These are phyloP conservation scores for Megaleporinus macrocephalus DNA, from an alignment of 2,113 vertebrate species.

Conservation along the genomic window DNA sequence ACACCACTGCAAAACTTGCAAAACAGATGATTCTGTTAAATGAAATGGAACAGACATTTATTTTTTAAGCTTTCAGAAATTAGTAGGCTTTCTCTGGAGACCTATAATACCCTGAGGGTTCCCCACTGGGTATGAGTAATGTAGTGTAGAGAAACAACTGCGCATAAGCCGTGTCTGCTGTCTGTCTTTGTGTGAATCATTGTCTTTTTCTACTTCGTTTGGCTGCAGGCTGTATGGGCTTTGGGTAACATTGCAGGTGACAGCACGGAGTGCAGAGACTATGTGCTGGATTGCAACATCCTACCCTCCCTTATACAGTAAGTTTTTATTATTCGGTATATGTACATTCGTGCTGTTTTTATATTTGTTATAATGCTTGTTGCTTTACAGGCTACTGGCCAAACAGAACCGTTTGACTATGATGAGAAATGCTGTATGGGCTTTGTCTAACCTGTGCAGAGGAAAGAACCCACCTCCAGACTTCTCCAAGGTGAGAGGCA, in stretches of 20 bases:
- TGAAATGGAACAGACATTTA: no score
- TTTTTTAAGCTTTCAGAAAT: no score
- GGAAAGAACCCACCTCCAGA: slow-evolving; percentile 98
- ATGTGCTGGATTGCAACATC: slow-evolving; percentile 96
- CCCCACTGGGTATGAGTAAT: neutral
- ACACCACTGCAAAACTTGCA: no score
- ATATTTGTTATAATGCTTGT: neutral
- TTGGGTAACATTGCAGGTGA: slow-evolving; percentile 98
- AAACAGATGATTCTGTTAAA: no score
- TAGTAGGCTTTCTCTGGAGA: no score
- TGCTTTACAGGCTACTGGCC: slow-evolving; percentile 85
- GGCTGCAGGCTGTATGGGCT: slow-evolving; percentile 93
- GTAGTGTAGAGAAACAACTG: neutral
- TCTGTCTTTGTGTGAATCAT: neutral
- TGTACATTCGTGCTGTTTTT: no score
- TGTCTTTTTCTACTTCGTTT: slow-evolving; percentile 21
- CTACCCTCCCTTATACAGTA: slow-evolving; percentile 95
- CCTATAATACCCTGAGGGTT: no score
- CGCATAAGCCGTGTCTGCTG: no score
- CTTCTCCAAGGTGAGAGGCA: slow-evolving; percentile 85
- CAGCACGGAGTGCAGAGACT: slow-evolving; percentile 97
- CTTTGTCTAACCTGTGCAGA: slow-evolving; percentile 96
- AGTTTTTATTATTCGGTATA: slow-evolving; percentile 67
- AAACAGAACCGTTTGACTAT: slow-evolving; percentile 97
- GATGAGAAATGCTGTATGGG: slow-evolving; percentile 98